Conservation (phyloP, 2,797 vertebrate species). For the Lerista edwardsae region DNA sequence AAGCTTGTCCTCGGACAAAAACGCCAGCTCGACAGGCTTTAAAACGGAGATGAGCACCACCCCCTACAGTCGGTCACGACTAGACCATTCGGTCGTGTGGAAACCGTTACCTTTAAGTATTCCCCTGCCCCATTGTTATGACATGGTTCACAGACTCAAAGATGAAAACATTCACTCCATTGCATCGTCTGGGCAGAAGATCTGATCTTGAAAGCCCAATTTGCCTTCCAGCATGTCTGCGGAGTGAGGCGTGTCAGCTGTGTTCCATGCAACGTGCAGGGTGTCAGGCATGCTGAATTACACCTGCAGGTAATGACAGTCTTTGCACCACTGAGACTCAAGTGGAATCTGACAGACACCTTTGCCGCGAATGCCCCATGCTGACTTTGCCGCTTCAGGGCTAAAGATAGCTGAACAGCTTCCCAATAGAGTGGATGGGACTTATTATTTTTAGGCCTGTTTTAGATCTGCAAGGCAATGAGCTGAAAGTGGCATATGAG, state of each 20-base stretch:
- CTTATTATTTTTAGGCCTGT: constrained; percentile 14
- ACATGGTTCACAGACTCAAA: neutral
- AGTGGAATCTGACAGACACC: constrained; percentile 1
- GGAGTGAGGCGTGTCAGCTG: neutral
- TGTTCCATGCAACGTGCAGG: neutral
- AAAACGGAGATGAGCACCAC: too few species aligned
- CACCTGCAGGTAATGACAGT: constrained; percentile 21
- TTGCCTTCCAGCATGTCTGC: neutral
- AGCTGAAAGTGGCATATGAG: constrained; percentile 3
- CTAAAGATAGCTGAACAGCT: constrained; percentile 16
- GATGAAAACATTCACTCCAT: neutral
- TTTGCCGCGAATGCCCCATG: neutral
- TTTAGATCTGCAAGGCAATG: constrained; percentile 4
- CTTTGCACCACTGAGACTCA: neutral
- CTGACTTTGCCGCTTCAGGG: neutral
- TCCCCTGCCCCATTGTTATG: neutral
- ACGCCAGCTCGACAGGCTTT: too few species aligned
- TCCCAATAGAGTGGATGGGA: neutral
- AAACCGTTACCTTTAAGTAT: too few species aligned
- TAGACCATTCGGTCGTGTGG: too few species aligned
- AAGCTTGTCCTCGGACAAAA: too few species aligned
- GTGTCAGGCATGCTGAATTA: constrained; percentile 1
- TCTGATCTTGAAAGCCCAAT: neutral
- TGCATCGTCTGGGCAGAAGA: neutral
- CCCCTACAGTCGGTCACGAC: too few species aligned